These are phyloP conservation scores for Cardiocondyla obscurior DNA, from an alignment of 1,140 invertebrate species.

Conservation along the genomic window DNA sequence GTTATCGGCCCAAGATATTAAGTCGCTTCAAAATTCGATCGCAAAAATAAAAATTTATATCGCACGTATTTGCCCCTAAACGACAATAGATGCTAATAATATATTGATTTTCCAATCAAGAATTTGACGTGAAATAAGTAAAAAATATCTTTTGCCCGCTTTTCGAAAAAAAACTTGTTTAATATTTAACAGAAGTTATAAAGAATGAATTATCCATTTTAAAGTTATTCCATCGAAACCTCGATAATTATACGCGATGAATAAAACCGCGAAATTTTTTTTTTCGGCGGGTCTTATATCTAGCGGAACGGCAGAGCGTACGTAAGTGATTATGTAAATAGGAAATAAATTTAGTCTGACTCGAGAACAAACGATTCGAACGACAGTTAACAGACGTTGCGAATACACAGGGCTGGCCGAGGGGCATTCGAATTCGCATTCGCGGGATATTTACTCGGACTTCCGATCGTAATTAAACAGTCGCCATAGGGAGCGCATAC, in stretches of 20 bases:
- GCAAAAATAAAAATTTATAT: background rate
- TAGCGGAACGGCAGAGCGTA: background rate
- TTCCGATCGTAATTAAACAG: constrained; percentile 41
- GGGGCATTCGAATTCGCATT: constrained; percentile 8
- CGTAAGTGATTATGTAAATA: background rate
- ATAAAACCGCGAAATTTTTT: background rate
- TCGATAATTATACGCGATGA: background rate
- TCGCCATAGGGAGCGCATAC: constrained; percentile 14
- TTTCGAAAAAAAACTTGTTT: background rate
- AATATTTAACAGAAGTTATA: background rate
- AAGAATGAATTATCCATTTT: no score
- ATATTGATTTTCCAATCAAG: background rate
- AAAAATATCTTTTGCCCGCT: background rate
- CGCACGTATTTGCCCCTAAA: background rate
- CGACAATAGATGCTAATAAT: background rate
- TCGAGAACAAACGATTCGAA: constrained; percentile 1
- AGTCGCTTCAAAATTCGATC: background rate
- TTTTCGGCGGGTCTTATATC: background rate
- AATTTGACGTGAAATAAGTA: background rate
- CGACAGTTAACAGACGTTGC: constrained; percentile 18
- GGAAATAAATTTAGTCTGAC: constrained; percentile 7
- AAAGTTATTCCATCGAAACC: no score
- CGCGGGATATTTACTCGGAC: constrained; percentile 41
- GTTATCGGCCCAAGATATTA: no score
- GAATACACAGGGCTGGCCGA: constrained; percentile 1